Base-by-base conservation (phyloP, 2,888 invertebrate species). In the Elegia similella region DNA sequence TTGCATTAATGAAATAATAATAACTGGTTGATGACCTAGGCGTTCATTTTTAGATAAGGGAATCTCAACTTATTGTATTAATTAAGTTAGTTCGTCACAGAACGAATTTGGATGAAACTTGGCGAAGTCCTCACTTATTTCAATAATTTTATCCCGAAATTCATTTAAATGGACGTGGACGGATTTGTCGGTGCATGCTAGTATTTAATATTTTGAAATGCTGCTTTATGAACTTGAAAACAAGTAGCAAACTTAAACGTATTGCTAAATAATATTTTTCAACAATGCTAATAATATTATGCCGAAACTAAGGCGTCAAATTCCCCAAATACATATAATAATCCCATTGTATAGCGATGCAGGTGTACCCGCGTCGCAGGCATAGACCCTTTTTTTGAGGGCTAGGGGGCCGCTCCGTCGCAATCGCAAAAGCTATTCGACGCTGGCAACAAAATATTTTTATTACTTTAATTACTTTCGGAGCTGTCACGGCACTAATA, bases 351-450 rank as follows among this genome's bases (percentile, higher is more conserved):
- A 59, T 53, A 57, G 52, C 32, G 8, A 56, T 59, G 60, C 63
- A 61, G 63, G 61, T 63, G 61, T 59, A 55, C 42, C 43, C 46
- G 43, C 6, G 42, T 48, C 52, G 52, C 57, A 50, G 54, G 61
- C 61, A 59, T 59, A 60, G 59, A 55, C n/a, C 38, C n/a, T 61
- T 60, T 61, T n/a, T 61, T 59, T 58, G 42, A 42, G 52, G 52
- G 52, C 52, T 23, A n/a, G n/a, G 15, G 38, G 38, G n/a, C 38
- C 34, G 6, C 10, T 12, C 38, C 38, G 38, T 6, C 38, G n/a
- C 38, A 12, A 38, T 38, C 38, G 38, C 38, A n/a, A 38, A 38
- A 8, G 38, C 38, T 38, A 38, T 38, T 38, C 38, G 38, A 8
- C 38, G 23, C 23, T 5, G 38, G n/a, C 38, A 38, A 38, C n/a